Evolutionary conservation across 1,140 invertebrate species (phyloP), one percentile per base, ranked within the genome.

Genomic region (Trichomalopsis sarcophagae): DNA sequence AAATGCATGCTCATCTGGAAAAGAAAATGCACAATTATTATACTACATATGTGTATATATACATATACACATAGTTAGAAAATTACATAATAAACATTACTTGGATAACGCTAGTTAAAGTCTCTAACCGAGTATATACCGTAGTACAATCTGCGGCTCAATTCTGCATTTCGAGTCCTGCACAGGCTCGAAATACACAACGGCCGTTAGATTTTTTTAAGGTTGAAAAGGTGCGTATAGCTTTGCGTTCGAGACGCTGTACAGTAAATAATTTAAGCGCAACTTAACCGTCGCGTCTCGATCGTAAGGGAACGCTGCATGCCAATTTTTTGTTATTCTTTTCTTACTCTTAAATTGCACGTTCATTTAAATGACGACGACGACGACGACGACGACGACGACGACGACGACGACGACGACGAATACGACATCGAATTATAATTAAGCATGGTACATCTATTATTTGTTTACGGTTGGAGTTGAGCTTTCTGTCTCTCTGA

Each of bases 391-490:
- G 87, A 36, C 33, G 33, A 36, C 27, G 27, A 27, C 27, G 27
- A 27, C 2, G 27, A 27, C 86, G 81, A 90, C 85, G 84, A 90
- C 89, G 88, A 90, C 88, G 87, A 36, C 33, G 33, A 36, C 33
- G 33, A 91, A 85, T 87, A 91, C 89, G 87, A 91, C 89, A 91
- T 86, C 88, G 86, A 91, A 82, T 90, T 89, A 89, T 85, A 89
- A 82, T 82, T 73, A 85, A 81, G 78, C 74, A 81, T 36, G 71
- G 78, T 85, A 85, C 71, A 85, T 81, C 5, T 82, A 74, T 79
- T 74, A 79, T 74, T 84, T 81, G 27, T 81, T 84, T 27, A 27
- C 50, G 2, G 33, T 75, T 33, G 47, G 50, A 62, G 62, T 27
- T 50, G 62, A 69, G 27, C 23, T 81, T 81, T 66, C 66, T 80